A percentile compares a stretch with the other conserved stretches of the same genome.
These are phyloP conservation scores for Myiopsitta monachus DNA, from an alignment of 2,113 vertebrate species.

Conservation along the genomic window DNA sequence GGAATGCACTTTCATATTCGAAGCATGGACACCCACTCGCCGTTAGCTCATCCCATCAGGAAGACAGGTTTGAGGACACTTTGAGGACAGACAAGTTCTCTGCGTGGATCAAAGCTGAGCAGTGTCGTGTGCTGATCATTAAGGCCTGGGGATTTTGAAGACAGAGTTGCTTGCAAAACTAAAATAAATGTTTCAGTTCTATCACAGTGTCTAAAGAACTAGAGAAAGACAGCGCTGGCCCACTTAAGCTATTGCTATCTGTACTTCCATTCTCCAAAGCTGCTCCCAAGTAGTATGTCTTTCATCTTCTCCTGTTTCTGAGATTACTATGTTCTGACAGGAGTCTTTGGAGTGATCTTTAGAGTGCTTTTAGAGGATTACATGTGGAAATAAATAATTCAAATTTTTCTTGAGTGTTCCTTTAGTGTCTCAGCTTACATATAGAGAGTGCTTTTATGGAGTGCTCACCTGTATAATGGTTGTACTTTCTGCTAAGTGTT, in stretches of 20 bases:
- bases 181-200: neutral
- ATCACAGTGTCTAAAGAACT: neutral
- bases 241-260: neutral
- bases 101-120: neutral
- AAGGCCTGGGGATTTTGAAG: neutral
- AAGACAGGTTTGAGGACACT: neutral
- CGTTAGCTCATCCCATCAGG: neutral
- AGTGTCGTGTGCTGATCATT: neutral
- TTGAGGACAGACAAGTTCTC: neutral
- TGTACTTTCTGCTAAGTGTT: neutral
- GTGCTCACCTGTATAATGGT: constrained; percentile 21
- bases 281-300: neutral
- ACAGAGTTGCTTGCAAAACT: neutral
- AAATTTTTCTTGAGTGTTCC: constrained; percentile 37
- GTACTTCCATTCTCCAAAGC: neutral
- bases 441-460: constrained; percentile 14
- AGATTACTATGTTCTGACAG: constrained; percentile 35
- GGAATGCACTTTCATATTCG: neutral
- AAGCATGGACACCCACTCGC: neutral
- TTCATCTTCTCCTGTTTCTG: constrained; percentile 27
- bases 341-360: constrained; percentile 19
- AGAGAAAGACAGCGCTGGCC: neutral
- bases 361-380: constrained; percentile 59
- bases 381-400: constrained; percentile 68
- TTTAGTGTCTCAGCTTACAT: constrained; percentile 18